Conservation (phyloP, 2,888 invertebrate genomes). For the Linnaemya tessellans region DNA sequence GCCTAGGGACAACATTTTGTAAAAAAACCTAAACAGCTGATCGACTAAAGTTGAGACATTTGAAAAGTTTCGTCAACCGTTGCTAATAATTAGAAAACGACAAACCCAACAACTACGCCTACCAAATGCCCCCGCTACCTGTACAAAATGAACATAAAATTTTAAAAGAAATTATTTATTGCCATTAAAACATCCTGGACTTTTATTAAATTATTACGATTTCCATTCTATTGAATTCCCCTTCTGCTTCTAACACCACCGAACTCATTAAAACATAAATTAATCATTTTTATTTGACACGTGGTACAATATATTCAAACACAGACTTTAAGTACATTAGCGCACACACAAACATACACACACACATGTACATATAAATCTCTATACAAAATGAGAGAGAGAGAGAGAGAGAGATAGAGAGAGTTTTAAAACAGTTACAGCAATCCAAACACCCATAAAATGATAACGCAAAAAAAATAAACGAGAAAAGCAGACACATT, state of each 20-base stretch:
- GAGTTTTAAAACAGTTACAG: not conserved
- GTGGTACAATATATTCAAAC: slow-evolving; percentile 55
- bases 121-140: too few relatives aligned
- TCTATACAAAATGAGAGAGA: too few relatives aligned
- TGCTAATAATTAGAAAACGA: too few relatives aligned
- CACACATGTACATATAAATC: not conserved
- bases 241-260: not conserved
- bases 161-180: slow-evolving; percentile 23
- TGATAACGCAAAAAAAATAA: not conserved
- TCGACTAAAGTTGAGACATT: too few relatives aligned
- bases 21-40: too few relatives aligned
- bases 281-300: slow-evolving; percentile 62
- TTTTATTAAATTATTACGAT: slow-evolving; percentile 30
- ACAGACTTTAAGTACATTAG: slow-evolving; percentile 15
- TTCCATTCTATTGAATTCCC: slow-evolving; percentile 19
- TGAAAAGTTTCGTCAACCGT: too few relatives aligned
- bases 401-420: too few relatives aligned
- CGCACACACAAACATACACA: not conserved
- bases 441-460: not conserved
- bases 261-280: slow-evolving; percentile 41
- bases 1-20: too few relatives aligned
- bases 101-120: too few relatives aligned
- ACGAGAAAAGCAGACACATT: slow-evolving; percentile 1
- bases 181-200: slow-evolving; percentile 42
- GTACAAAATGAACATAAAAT: not conserved